A percentile compares a stretch with the other conserved stretches of the same genome.
phyloP scores from a whole-genome alignment of 1,140 invertebrate genomes.

The Theocolax elegans region DNA sequence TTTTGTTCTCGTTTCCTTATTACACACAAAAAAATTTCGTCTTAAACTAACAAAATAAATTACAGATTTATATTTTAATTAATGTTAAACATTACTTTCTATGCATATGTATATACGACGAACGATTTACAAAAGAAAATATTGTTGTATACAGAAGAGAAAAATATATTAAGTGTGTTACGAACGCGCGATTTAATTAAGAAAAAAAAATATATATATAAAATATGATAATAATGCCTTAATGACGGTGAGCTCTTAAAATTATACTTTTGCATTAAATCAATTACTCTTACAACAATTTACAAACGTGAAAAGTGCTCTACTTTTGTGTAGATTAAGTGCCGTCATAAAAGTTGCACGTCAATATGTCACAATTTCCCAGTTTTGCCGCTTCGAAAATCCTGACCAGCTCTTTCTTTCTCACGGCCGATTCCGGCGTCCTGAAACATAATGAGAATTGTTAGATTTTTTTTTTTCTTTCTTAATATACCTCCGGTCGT shows the following conservation, averaged over 20 bases:
- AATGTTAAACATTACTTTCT: too few species aligned
- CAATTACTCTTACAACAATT: conserved; percentile 27
- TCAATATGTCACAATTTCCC: conserved; percentile 52
- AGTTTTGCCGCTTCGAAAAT: conserved; percentile 58
- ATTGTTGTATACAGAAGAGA: too few species aligned
- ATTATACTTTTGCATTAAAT: conserved; percentile 31
- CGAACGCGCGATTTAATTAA: conserved; percentile 18
- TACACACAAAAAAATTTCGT: too few species aligned
- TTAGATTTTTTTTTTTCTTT: conserved; percentile 1
- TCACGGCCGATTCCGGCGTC: conserved; percentile 48
- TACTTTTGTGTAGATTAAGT: conserved; percentile 38
- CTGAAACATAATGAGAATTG: conserved; percentile 46
- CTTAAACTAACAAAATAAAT: neutral
- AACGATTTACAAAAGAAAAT: too few species aligned
- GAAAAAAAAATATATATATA: neutral
- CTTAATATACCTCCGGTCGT: neutral
- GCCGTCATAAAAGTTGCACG: conserved; percentile 42
- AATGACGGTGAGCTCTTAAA: neutral
- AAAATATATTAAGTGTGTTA: too few species aligned
- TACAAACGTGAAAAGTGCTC: conserved; percentile 34
- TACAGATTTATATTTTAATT: neutral
- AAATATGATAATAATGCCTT: too few species aligned
- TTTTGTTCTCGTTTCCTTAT: too few species aligned
- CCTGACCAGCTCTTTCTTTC: conserved; percentile 53
- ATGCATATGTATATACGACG: too few species aligned